Base-by-base conservation (phyloP, 2,113 vertebrate genomes). In the Macrotus californicus region DNA sequence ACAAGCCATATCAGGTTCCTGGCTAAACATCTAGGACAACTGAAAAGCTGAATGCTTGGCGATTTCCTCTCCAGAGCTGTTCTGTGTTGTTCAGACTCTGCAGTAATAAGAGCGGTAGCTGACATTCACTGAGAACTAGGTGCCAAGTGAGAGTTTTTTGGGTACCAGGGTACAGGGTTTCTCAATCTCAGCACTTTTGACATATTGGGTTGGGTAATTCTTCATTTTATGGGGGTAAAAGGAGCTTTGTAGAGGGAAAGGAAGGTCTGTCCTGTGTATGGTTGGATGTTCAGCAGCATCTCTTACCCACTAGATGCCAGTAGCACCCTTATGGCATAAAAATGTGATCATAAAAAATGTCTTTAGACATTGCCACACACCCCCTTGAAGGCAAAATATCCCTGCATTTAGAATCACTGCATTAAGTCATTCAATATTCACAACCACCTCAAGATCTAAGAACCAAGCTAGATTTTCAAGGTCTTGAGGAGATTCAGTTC, bases 171-270 rank as follows among this genome's bases (percentile, higher is more conserved):
- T n/a, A 16, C 4, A 48, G 26, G 26, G 10, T 34, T 87, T 82
- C 39, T 90, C 29, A 36, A 1, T 50, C 43, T 93, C 14, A n/a
- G 36, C 34, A 70, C 19, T 77, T 15, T 16, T 81, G 31, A 34
- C 4, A 22, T 46, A 89, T 67, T 11, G 59, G 22, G 21, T 19
- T 48, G 16, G 13, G 48, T 88, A 41, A 54, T 76, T 86, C 50
- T 80, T 86, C 61, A 31, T 16, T 77, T 9, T 21, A 2, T 52
- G 14, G 15, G 26, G 24, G 15, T 3, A 15, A 3, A 19, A 12
- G 1, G 22, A 4, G 3, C 15, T 54, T 72, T 2, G 5, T 18
- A 22, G 31, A 0, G 21, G 1, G 4, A 13, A 3, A 3, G 39
- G 13, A n/a, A 5, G 24, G 26, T 54, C 15, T 83, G 52, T 39